A percentile compares a stretch with the other conserved stretches of the same genome.
phyloP scores from a whole-genome alignment of 2,797 vertebrate genomes.

The Poecilia wingei region DNA sequence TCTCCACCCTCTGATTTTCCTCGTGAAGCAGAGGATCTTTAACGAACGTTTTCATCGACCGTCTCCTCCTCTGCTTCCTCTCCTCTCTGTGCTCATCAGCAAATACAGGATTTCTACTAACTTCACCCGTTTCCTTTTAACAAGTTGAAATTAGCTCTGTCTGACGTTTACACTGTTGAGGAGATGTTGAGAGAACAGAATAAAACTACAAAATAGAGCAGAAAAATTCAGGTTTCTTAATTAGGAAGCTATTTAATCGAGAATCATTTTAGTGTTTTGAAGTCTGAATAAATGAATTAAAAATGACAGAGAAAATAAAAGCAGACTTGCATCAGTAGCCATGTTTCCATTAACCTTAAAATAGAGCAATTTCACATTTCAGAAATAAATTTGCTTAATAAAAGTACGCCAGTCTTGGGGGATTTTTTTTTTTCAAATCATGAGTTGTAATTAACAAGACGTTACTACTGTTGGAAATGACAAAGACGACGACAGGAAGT shows the following conservation, averaged over 20 bases:
- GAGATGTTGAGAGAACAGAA: not conserved
- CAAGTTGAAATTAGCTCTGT: not conserved
- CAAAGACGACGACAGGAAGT: too few species aligned
- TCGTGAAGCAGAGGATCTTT: not conserved
- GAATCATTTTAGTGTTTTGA: not conserved
- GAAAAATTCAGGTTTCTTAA: not conserved
- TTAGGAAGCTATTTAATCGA: not conserved
- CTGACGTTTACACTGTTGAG: not conserved
- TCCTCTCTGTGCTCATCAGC: not conserved
- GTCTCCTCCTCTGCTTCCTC: not conserved
- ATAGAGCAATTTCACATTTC: too few species aligned
- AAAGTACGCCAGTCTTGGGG: too few species aligned
- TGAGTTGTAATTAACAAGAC: too few species aligned
- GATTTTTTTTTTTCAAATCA: too few species aligned
- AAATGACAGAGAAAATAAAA: not conserved
- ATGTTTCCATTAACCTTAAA: too few species aligned
- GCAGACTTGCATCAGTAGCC: not conserved
- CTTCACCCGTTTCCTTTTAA: not conserved
- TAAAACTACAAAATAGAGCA: not conserved
- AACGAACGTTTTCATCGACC: not conserved
- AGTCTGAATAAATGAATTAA: not conserved
- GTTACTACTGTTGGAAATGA: too few species aligned
- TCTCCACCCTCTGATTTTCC: not conserved
- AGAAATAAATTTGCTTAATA: too few species aligned
- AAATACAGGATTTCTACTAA: not conserved